Conservation (phyloP, 2,888 invertebrate genomes). For the Pteria penguin region DNA sequence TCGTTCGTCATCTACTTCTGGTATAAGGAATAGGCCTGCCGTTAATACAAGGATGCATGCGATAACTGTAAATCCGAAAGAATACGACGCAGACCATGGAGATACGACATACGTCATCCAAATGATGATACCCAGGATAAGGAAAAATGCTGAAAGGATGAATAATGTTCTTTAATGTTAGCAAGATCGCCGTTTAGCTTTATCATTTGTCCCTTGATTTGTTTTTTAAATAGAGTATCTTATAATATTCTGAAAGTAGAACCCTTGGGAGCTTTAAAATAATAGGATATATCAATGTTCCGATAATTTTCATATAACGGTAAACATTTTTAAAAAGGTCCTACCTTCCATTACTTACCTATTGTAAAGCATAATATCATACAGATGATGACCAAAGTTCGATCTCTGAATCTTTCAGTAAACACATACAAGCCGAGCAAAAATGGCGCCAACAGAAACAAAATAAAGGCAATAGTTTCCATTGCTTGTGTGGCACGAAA, state of each 20-base stretch:
- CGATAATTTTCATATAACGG: too few species aligned
- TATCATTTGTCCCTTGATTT: too few species aligned
- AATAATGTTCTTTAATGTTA: too few species aligned
- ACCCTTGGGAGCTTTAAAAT: too few species aligned
- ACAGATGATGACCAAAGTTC: slow-evolving; percentile 51
- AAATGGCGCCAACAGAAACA: slow-evolving; percentile 50
- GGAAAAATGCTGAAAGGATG: slow-evolving; percentile 54
- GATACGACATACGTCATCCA: slow-evolving; percentile 60
- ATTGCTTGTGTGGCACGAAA: slow-evolving; percentile 62
- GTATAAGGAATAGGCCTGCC: slow-evolving; percentile 64
- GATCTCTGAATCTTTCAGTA: slow-evolving; percentile 40
- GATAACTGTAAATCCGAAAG: slow-evolving; percentile 68
- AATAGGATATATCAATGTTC: too few species aligned
- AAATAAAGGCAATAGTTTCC: slow-evolving; percentile 59
- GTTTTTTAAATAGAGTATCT: too few species aligned
- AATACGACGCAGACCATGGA: slow-evolving; percentile 63
- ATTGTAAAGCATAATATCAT: slow-evolving; percentile 59
- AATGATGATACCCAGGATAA: slow-evolving; percentile 63
- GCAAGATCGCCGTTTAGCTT: too few species aligned
- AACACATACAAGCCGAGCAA: slow-evolving; percentile 60
- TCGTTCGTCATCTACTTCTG: slow-evolving; percentile 59
- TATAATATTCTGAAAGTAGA: too few species aligned
- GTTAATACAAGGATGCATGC: slow-evolving; percentile 63
- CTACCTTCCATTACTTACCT: slow-evolving; percentile 45
- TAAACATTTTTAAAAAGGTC: too few species aligned